phyloP scores from a whole-genome alignment of 2,888 invertebrate genomes.

The Neoaliturus tenellus region DNA sequence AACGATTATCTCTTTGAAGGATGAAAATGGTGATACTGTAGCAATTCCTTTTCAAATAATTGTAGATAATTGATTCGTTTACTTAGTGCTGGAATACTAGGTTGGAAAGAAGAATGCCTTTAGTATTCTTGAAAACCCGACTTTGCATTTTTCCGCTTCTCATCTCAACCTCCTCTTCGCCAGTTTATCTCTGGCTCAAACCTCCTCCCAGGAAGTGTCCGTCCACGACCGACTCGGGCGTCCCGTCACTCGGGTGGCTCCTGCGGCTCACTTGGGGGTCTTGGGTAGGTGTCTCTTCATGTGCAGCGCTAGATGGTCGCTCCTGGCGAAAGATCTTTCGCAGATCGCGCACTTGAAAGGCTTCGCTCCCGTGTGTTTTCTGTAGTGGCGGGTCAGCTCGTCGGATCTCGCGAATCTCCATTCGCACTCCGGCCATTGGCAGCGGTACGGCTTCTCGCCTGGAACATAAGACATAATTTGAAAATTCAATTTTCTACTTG shows the following conservation, averaged over 20 bases:
- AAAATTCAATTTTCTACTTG: too few relatives aligned
- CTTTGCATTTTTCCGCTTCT: too few relatives aligned
- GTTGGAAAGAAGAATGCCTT: too few relatives aligned
- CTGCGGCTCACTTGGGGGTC: slow-evolving; percentile 80
- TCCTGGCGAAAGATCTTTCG: slow-evolving; percentile 76
- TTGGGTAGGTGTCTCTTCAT: slow-evolving; percentile 87
- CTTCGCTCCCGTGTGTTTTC: slow-evolving; percentile 78
- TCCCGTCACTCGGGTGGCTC: neutral
- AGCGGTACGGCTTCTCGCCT: slow-evolving; percentile 77
- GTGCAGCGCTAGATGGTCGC: slow-evolving; percentile 78
- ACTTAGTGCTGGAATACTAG: too few relatives aligned
- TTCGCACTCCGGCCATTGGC: slow-evolving; percentile 76
- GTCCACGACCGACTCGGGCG: neutral
- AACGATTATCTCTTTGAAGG: too few relatives aligned
- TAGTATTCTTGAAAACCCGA: too few relatives aligned
- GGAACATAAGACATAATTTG: slow-evolving; percentile 67
- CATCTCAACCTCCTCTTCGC: too few relatives aligned
- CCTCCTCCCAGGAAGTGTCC: neutral
- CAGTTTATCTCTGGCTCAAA: too few relatives aligned
- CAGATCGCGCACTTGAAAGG: slow-evolving; percentile 77
- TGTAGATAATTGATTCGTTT: too few relatives aligned
- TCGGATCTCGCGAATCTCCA: slow-evolving; percentile 78
- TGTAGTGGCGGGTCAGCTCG: slow-evolving; percentile 76
- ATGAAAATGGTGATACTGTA: too few relatives aligned
- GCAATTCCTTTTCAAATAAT: too few relatives aligned